A percentile compares a stretch with the other conserved stretches of the same genome.
phyloP scores from a whole-genome alignment of 2,797 vertebrate species.

The Microctenopoma stevenorrisi region DNA sequence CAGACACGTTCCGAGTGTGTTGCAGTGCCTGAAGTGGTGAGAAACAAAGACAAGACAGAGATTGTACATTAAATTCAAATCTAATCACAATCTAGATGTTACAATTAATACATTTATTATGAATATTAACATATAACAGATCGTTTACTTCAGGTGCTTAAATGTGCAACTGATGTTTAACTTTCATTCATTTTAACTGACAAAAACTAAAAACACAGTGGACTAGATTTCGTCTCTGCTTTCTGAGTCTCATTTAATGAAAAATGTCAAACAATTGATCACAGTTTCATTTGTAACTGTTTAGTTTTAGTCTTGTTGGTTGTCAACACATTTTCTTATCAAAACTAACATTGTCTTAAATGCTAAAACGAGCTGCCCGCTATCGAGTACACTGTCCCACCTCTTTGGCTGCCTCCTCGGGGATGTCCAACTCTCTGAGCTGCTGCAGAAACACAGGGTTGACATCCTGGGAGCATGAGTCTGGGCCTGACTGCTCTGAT shows the following conservation, averaged over 20 bases:
- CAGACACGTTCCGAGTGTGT: slow-evolving; percentile 87
- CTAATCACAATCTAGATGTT: neutral
- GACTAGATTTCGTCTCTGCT: too few species aligned
- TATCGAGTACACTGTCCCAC: slow-evolving; percentile 48
- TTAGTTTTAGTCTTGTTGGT: too few species aligned
- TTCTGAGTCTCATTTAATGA: too few species aligned
- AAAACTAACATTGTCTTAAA: neutral
- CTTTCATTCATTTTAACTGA: too few species aligned
- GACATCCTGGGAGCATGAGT: slow-evolving; percentile 78
- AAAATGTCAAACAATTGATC: too few species aligned
- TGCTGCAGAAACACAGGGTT: slow-evolving; percentile 86
- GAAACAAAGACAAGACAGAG: slow-evolving; percentile 12
- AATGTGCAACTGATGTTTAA: too few species aligned
- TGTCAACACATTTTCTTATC: too few species aligned
- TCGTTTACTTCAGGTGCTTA: too few species aligned
- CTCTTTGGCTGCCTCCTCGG: slow-evolving; percentile 87
- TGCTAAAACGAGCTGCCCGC: neutral
- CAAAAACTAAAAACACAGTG: too few species aligned
- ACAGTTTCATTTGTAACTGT: too few species aligned
- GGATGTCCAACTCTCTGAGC: slow-evolving; percentile 86
- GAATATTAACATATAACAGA: too few species aligned
- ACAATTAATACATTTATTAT: too few species aligned
- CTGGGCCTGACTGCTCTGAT: slow-evolving; percentile 74
- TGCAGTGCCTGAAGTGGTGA: slow-evolving; percentile 81
- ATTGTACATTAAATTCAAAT: neutral